A percentile compares a stretch with the other conserved stretches of the same genome.
Conservation (phyloP, 2,113 vertebrate species). For the Pimephales promelas region DNA sequence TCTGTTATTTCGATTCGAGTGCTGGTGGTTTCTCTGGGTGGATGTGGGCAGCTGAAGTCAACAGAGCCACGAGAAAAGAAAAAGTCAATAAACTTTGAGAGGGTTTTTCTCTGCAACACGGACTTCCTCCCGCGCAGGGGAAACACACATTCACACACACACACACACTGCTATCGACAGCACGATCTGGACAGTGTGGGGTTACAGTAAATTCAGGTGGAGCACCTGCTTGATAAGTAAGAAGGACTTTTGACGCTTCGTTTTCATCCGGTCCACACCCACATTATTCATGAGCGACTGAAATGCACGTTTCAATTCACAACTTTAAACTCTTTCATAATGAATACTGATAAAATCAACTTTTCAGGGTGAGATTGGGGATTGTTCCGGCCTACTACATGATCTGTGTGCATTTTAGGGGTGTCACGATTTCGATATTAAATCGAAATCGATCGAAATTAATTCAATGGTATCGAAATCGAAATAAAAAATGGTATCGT, state of each 20-base stretch:
- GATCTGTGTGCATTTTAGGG: too few relatives aligned
- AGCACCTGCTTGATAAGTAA: slow-evolving; percentile 15
- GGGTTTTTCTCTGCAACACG: background rate
- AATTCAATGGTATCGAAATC: too few relatives aligned
- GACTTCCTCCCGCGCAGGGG: slow-evolving; percentile 36
- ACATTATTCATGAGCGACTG: background rate
- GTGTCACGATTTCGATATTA: too few relatives aligned
- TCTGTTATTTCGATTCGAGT: slow-evolving; percentile 44
- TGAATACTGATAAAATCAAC: too few relatives aligned
- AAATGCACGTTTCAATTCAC: too few relatives aligned
- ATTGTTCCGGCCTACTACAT: too few relatives aligned
- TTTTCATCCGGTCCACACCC: background rate
- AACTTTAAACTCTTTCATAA: too few relatives aligned
- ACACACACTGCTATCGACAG: slow-evolving; percentile 19
- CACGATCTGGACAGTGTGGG: slow-evolving; percentile 42
- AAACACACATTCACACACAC: slow-evolving; percentile 25
- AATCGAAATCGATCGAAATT: too few relatives aligned
- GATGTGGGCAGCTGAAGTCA: slow-evolving; percentile 40
- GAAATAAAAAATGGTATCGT: too few relatives aligned
- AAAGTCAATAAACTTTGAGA: slow-evolving; percentile 31
- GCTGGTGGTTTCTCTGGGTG: slow-evolving; percentile 26
- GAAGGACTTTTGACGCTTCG: background rate
- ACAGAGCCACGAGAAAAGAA: background rate
- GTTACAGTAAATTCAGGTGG: slow-evolving; percentile 50
- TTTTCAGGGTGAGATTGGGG: too few relatives aligned